Percentiles rank a stretch among this genome's conserved stretches.
Conservation (phyloP, 2,797 vertebrate genomes). For the Myotis planiceps region DNA sequence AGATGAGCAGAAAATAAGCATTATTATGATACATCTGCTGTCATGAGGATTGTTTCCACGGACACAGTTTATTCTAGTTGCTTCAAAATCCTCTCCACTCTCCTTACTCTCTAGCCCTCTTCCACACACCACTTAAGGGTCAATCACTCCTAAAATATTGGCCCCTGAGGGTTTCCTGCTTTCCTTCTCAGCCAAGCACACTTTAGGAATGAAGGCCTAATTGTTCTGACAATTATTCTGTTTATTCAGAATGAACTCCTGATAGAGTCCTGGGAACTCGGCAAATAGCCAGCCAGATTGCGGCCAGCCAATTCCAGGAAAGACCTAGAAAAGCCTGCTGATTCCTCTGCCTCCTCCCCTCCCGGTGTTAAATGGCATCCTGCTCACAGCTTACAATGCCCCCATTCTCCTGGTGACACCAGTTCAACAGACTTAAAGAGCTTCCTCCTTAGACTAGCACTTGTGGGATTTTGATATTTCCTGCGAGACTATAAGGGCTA, state of each 20-base stretch:
- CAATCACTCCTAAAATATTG: neutral
- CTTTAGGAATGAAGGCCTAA: slow-evolving; percentile 1
- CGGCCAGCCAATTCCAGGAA: slow-evolving; percentile 53
- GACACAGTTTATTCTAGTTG: neutral
- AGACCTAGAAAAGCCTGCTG: neutral
- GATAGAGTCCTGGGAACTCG: neutral
- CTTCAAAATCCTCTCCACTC: neutral
- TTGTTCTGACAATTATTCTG: neutral
- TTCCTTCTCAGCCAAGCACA: neutral
- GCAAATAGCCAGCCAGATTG: neutral
- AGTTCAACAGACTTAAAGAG: slow-evolving; percentile 12
- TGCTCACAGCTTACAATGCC: neutral
- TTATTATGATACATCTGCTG: neutral
- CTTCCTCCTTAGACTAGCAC: neutral
- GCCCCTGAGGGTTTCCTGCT: neutral
- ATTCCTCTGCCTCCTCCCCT: neutral
- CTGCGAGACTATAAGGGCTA: neutral
- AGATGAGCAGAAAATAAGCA: neutral
- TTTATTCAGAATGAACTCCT: neutral
- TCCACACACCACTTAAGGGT: neutral
- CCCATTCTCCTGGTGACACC: slow-evolving; percentile 39
- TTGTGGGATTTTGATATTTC: neutral
- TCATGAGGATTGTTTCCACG: neutral
- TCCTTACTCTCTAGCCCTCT: neutral
- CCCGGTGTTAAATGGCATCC: neutral